These are phyloP conservation scores for Romanogobio albipinnatus DNA, from an alignment of 2,113 vertebrate species.

Conservation along the genomic window DNA sequence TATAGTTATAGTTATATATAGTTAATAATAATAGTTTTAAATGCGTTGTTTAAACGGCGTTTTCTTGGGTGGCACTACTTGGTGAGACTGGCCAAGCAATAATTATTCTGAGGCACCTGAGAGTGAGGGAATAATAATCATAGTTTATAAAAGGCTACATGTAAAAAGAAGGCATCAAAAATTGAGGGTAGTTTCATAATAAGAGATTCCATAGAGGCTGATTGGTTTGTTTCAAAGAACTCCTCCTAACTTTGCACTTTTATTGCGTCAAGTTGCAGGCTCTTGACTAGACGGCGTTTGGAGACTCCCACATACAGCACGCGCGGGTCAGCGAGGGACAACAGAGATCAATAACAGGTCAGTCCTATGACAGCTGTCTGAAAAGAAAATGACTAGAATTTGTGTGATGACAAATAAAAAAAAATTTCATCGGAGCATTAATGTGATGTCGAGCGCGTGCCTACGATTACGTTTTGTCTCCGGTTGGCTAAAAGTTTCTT, in stretches of 20 bases:
- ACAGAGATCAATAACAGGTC: constrained; percentile 24
- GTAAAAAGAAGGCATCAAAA: neutral
- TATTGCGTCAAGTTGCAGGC: neutral
- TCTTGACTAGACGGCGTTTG: neutral
- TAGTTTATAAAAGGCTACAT: neutral
- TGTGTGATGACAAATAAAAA: neutral
- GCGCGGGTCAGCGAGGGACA: constrained; percentile 33
- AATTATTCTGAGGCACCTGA: neutral
- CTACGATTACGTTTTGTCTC: neutral
- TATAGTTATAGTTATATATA: no score
- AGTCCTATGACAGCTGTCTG: constrained; percentile 10
- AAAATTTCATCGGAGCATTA: neutral
- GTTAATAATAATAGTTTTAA: no score
- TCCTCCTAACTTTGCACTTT: constrained; percentile 33
- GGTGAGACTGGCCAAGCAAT: neutral
- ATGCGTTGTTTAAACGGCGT: neutral
- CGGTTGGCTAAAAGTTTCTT: neutral
- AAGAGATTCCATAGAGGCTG: neutral
- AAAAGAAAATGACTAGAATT: neutral
- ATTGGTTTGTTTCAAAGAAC: constrained; percentile 35
- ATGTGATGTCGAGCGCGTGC: neutral
- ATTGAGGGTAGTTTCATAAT: constrained; percentile 13
- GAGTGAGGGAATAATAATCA: neutral
- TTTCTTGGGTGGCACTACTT: no score
- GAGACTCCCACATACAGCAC: neutral